phyloP scores from a whole-genome alignment of 2,888 invertebrate genomes.

The Apodemia zela region DNA sequence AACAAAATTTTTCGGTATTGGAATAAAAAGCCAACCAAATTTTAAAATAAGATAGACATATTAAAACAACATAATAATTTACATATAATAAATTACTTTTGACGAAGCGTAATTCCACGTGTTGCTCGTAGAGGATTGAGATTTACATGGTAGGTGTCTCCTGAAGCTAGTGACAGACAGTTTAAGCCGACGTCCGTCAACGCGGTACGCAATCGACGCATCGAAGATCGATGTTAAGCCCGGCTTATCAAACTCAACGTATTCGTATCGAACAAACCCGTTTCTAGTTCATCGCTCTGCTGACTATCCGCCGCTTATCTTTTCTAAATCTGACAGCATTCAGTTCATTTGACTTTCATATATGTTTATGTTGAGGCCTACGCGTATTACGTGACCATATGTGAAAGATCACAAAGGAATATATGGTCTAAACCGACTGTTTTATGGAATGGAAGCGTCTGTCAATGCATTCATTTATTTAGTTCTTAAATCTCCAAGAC shows the following conservation, averaged over 20 bases:
- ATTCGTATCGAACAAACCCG: conserved; percentile 55
- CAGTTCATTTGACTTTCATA: conserved; percentile 42
- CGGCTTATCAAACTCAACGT: conserved; percentile 72
- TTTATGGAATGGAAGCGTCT: conserved; percentile 11
- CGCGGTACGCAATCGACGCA: conserved; percentile 72
- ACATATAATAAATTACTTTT: conserved; percentile 79
- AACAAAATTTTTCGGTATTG: background rate
- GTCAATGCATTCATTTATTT: conserved; percentile 15
- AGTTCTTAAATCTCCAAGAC: background rate
- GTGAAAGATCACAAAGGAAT: conserved; percentile 17
- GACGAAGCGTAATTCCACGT: conserved; percentile 75
- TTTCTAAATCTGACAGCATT: conserved; percentile 62
- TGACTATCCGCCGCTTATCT: conserved; percentile 53
- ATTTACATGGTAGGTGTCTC: conserved; percentile 74
- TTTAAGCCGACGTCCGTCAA: conserved; percentile 79
- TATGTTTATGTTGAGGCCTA: conserved; percentile 26
- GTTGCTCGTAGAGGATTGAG: conserved; percentile 73
- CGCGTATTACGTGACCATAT: conserved; percentile 24
- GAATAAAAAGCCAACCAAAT: conserved; percentile 8
- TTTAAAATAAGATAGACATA: conserved; percentile 35
- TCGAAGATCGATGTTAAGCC: conserved; percentile 76
- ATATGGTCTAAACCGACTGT: conserved; percentile 15
- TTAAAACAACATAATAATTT: conserved; percentile 76
- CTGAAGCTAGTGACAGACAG: conserved; percentile 69
- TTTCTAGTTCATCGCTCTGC: conserved; percentile 53